These are phyloP conservation scores for Acanthacorydalis orientalis DNA, from an alignment of 2,888 invertebrate genomes.

Conservation along the genomic window DNA sequence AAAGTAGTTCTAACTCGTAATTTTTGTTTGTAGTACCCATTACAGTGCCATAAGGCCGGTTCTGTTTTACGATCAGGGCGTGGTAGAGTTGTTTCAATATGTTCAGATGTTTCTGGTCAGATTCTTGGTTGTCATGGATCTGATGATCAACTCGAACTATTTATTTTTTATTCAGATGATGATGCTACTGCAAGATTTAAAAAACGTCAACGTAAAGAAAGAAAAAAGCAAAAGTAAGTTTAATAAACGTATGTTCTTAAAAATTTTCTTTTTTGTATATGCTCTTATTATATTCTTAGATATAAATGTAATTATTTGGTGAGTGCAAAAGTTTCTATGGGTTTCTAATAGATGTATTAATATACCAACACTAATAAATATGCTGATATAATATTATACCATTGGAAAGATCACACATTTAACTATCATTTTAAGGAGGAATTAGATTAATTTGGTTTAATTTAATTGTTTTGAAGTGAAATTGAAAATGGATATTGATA, in stretches of 20 bases:
- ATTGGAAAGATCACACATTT: too few species aligned
- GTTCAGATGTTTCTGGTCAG: constrained; percentile 51
- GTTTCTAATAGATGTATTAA: too few species aligned
- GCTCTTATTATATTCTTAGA: neutral
- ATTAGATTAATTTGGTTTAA: too few species aligned
- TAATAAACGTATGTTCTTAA: neutral
- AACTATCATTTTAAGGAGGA: too few species aligned
- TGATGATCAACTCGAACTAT: constrained; percentile 67
- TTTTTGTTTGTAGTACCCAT: constrained; percentile 32
- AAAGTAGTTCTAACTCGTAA: neutral
- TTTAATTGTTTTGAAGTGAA: too few species aligned
- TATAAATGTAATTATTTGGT: too few species aligned
- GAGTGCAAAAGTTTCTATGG: too few species aligned
- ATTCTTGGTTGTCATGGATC: constrained; percentile 71
- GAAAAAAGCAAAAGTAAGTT: constrained; percentile 28
- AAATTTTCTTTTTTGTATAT: neutral
- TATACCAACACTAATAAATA: too few species aligned
- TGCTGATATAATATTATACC: too few species aligned
- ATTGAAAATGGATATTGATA: too few species aligned
- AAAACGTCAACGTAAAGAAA: constrained; percentile 65
- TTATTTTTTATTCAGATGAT: constrained; percentile 58
- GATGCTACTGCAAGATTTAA: constrained; percentile 51
- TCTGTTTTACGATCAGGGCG: constrained; percentile 59
- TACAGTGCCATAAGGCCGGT: constrained; percentile 65
- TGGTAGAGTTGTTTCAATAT: constrained; percentile 63